Base-by-base conservation (phyloP, 1,140 invertebrate genomes). In the Drosophila lini region DNA sequence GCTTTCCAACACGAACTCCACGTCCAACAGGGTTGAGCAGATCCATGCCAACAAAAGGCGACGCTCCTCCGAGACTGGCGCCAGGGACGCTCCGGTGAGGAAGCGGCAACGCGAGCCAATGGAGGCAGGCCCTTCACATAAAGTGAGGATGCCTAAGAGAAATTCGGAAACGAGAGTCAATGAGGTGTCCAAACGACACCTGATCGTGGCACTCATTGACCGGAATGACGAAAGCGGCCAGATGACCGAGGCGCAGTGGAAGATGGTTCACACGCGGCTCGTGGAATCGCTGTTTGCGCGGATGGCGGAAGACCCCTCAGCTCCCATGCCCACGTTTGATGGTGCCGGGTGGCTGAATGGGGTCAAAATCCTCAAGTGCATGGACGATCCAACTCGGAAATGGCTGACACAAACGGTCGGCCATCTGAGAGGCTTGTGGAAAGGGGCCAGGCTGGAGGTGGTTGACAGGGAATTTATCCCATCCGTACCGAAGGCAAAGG, bases 311-410 rank as follows among this genome's bases (percentile, higher is more conserved):
- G 22, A 28, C 8, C 45, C 45, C 3, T 28, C n/a, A 8, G 22
- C 45, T 47, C 7, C 22, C 45, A 47, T 47, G 45, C 45, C 45
- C 22, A 47, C 45, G 3, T 47, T 47, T 47, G 45, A 47, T 47
- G 44, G 44, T 15, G 44, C 44, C 3, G 44, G 44, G 22, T 45
- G 45, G 45, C 45, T 47, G 3, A 47, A 47, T 47, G 45, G 45
- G 22, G 13, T 47, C 3, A 47, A 47, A 47, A 47, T 47, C 13
- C 45, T 47, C 0, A 47, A 47, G 22, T 47, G 45, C 22, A 28
- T 9, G 45, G 45, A 47, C 15, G 22, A 15, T 8, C 45, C 7
- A n/a, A 47, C 45, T 28, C 13, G 15, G 8, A 47, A 25, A 0
- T 47, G 45, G 45, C 25, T 47, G 13, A 47, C 6, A 13, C 44